Base-by-base conservation (phyloP, 92 coral and sea anemone genomes). In the Zoanthus gigantus region DNA sequence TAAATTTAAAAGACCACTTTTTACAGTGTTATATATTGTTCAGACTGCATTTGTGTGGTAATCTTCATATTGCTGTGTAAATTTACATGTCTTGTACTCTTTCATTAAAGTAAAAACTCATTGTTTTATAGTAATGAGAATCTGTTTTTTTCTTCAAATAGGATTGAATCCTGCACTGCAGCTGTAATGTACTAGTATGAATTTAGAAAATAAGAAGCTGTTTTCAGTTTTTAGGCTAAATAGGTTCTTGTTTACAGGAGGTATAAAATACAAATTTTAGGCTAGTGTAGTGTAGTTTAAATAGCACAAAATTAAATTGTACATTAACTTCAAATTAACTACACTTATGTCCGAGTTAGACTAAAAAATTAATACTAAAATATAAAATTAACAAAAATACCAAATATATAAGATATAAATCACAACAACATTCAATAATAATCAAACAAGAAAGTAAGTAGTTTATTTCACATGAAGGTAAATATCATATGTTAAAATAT, bases 401-500 rank as follows among this genome's bases (percentile, higher is more conserved):
- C 0, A 53, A 8, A 53, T 53, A 53, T 8, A 10, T 58, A 58
- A 58, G 66, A 58, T 58, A 58, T 58, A 58, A 58, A 58, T 58
- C 66, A 14, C 66, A 58, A 58, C n/a, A 58, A 58, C 66, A 58
- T n/a, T 58, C 66, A 58, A 58, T 58, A 58, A 10, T 58, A 58
- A 58, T 0, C 66, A 58, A 58, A 58, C 66, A 58, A 58, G 66
- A 58, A 58, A 58, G 28, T 58, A 58, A 58, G 66, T 58, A 58
- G 66, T 58, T 58, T 58, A 58, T 58, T 58, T 58, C 66, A 58
- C 66, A 6, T 58, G 11, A 58, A 58, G 66, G 18, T 58, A 14
- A 58, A 58, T 58, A 53, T 58, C 66, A 58, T 58, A 58, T 58
- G n/a, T 58, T 58, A 58, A 58, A 58, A 58, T 58, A 58, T 58